These are phyloP conservation scores for Cistogaster globosa DNA, from an alignment of 2,888 invertebrate genomes.

Conservation along the genomic window DNA sequence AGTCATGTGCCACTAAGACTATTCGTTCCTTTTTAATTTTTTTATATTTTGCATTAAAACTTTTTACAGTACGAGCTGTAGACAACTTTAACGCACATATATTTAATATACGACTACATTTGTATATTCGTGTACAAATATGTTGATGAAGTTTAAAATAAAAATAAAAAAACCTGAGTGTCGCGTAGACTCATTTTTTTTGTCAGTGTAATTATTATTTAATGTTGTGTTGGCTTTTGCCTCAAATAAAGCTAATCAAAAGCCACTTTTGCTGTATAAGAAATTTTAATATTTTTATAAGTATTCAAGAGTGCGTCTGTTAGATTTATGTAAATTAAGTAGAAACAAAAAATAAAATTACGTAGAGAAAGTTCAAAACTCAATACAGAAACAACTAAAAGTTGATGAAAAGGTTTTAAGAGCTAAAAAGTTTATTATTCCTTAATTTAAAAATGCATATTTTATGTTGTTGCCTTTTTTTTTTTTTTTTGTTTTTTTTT, in stretches of 20 bases:
- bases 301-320: constrained; percentile 48
- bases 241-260: constrained; percentile 70
- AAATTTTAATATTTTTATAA: constrained; percentile 21
- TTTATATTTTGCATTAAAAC: constrained; percentile 41
- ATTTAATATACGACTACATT: neutral
- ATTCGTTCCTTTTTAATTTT: constrained; percentile 18
- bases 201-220: constrained; percentile 58
- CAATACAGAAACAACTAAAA: constrained; percentile 55
- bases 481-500: neutral
- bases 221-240: constrained; percentile 63
- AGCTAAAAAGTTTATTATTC: constrained; percentile 61
- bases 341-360: constrained; percentile 11
- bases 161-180: constrained; percentile 41
- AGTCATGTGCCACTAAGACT: constrained; percentile 42
- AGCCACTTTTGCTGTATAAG: constrained; percentile 58
- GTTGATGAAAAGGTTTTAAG: constrained; percentile 58
- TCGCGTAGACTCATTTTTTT: constrained; percentile 29
- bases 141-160: neutral
- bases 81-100: constrained; percentile 27
- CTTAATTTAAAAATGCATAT: constrained; percentile 60
- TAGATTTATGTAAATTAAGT: constrained; percentile 63
- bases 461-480: constrained; percentile 35
- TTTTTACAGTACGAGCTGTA: constrained; percentile 47
- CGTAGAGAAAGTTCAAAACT: constrained; percentile 59
- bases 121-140: neutral